Percentiles rank a stretch among this genome's conserved stretches.
Evolutionary conservation across 53 echinoderm and acorn worm genomes (phyloP).

Genomic region (Holothuria leucospilota): DNA sequence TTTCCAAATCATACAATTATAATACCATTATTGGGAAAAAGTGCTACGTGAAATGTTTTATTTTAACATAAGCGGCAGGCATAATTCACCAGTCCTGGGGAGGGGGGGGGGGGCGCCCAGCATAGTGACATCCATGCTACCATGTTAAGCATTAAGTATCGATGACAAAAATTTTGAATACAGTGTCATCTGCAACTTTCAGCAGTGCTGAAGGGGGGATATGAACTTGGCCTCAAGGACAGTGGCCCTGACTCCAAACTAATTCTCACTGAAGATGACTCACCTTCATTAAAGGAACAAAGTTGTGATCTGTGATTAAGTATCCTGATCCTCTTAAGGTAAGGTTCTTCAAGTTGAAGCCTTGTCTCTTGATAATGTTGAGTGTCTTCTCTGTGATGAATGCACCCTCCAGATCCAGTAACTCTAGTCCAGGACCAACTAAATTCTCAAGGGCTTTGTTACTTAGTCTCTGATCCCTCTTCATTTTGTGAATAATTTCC

Average conservation of each 20-base stretch:
- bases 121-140: too few species aligned
- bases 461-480: conserved; percentile 72
- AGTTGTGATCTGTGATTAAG: conserved; percentile 74
- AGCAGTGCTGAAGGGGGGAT: too few species aligned
- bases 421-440: conserved; percentile 68
- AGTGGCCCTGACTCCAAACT: background rate
- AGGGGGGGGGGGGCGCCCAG: too few species aligned
- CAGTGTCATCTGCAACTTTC: background rate
- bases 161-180: too few species aligned
- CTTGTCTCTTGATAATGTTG: conserved; percentile 72
- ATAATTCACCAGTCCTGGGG: too few species aligned
- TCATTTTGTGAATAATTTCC: conserved; percentile 73
- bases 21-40: too few species aligned
- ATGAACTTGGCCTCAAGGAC: background rate
- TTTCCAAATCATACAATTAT: too few species aligned
- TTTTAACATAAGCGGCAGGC: too few species aligned
- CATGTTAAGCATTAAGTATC: too few species aligned
- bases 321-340: conserved; percentile 81
- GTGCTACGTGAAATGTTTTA: too few species aligned
- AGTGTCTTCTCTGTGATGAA: conserved; percentile 76
- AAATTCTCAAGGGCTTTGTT: conserved; percentile 70
- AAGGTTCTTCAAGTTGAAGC: conserved; percentile 72
- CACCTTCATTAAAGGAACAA: conserved; percentile 80
- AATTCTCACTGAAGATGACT: background rate
- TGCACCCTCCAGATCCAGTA: conserved; percentile 71